Evolutionary conservation across 2,888 invertebrate genomes (phyloP), one percentile per base, ranked within the genome.

Genomic region (Carpatolechia fugitivella): DNA sequence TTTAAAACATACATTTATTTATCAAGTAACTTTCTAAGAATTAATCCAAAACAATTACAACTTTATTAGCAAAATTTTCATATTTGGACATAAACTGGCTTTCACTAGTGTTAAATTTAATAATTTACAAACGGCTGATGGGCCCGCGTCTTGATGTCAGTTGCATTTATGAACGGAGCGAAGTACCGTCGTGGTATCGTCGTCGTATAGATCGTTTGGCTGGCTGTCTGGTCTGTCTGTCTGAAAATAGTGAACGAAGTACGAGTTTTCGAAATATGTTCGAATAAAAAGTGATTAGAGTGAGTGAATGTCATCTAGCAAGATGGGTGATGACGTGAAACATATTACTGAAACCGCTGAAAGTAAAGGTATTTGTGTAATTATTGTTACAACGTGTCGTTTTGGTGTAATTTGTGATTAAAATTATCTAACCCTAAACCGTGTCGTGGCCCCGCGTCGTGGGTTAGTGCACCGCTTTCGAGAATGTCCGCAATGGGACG

Each of bases 281-380:
- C 83, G 85, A 87, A 83, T 88, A 89, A 88, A 84, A 88, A 89
- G 87, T 89, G 89, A 77, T 49, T 46, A 77, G 79, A 83, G 86
- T 87, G 85, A 83, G 85, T 86, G 85, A 84, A 83, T 88, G 88
- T 89, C 87, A 88, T 84, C 83, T 76, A 83, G 87, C 90, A 90
- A 90, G 82, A 90, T 90, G 90, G 90, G 87, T 85, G 90, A 89
- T 88, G 90, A 90, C 85, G 89, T 86, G 87, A 85, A 80, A 84
- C 82, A 89, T 82, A 80, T 85, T 82, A 79, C 78, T 74, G 90
- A 88, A 88, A 86, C 85, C 83, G 87, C 88, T 82, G 90, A 90
- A 84, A 86, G 82, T 78, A 87, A 86, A 89, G 90, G 90, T 90
- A 90, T 79, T 78, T 74, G 85, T 85, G 85, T 74, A 82, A 82